Base-by-base conservation (phyloP, 2,113 vertebrate species). In the Datnioides undecimradiatus region DNA sequence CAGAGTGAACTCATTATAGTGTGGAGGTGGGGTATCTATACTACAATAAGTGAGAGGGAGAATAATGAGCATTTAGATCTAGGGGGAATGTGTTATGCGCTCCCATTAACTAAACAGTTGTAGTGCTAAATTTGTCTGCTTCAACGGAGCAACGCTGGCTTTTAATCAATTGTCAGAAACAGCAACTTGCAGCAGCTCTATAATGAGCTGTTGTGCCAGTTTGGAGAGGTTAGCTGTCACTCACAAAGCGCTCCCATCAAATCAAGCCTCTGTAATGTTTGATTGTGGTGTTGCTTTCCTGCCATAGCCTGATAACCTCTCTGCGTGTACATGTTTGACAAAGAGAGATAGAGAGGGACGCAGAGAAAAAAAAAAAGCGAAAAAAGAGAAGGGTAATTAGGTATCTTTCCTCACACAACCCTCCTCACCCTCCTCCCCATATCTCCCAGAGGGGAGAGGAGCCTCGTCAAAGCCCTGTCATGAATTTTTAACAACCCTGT, bases 401-500 rank as follows among this genome's bases (percentile, higher is more conserved):
- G 73, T 76, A 73, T 81, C 63, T 73, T 78, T 85, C 74, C 80
- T 76, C 52, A 51, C 54, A 78, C 48, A 66, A 41, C 27, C 63
- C 54, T 55, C 41, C 55, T 31, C 58, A 21, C 71, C 78, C 83
- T 63, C 75, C 83, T n/a, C n/a, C 19, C 71, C 76, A 70, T 57
- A 65, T 87, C 79, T 81, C 88, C 85, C 89, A 82, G 76, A 90
- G 85, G 86, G 76, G 68, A 89, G 70, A 81, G 81, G 67, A 89
- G 88, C 58, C 85, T 80, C 55, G 86, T 90, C 87, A 88, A 90
- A 93, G 86, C 78, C 70, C 80, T 81, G 91, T 80, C 91, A 93
- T 92, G 89, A 92, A 91, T 93, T 90, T 91, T 93, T 93, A 93
- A 93, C 86, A 88, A 79, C 68, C 60, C 76, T 70, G 77, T 91